Evolutionary conservation across 2,888 invertebrate genomes (phyloP), one percentile per base, ranked within the genome.

Genomic region (Urechis unicinctus): DNA sequence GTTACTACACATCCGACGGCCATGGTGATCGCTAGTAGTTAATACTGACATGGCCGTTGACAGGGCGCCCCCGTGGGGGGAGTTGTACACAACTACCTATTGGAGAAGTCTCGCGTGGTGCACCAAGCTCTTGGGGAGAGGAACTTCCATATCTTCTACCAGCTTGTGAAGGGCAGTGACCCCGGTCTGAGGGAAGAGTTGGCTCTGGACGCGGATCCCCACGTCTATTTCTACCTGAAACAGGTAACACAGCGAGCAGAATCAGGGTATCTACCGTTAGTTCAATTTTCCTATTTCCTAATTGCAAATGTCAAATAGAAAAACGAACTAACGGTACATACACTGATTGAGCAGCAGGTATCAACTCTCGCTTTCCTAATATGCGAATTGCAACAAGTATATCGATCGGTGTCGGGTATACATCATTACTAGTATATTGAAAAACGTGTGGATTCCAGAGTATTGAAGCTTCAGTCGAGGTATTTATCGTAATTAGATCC

Each of bases 61-160:
- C 64, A 85, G 85, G 86, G 85, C 0, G 86, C 85, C 48, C 89
- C 89, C 0, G 84, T 88, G 54, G 89, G 92, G 42, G 92, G 92
- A 1, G 89, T 91, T 67, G 91, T 93, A 64, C 79, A 92, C 52
- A 91, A 91, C 79, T 93, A 93, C 71, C 82, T 93, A 28, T 79
- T 93, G 69, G 93, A 93, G 77, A 93, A 93, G 73, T 91, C 91
- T 0, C 83, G 93, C 58, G 91, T 93, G 0, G 87, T 91, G 21
- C 86, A 88, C 69, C 92, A 92, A 75, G 85, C 86, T 66, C 68
- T 80, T 0, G 91, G 91, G 0, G 93, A 93, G 77, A 83, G 91
- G 61, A 93, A 91, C 79, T 93, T 92, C 81, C 93, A 93, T 70
- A 86, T 93, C 54, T 93, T 93, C 80, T 92, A 93, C 77, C 92